Conservation (phyloP, 64 coral and sea anemone species). For the Stichodactyla mertensii region DNA sequence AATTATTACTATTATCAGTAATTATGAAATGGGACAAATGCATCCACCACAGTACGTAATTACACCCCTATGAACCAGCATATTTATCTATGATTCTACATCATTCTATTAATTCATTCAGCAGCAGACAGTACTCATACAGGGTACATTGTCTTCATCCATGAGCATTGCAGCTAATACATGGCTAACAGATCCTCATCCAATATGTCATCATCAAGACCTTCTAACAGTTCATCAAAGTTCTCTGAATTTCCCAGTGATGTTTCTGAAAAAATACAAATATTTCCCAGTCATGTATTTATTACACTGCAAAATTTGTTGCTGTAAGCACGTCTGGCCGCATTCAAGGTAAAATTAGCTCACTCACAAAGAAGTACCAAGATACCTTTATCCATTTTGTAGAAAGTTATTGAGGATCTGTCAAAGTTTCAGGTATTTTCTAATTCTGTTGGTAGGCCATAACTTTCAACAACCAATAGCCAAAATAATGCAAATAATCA, state of each 20-base stretch:
- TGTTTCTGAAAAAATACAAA: slow-evolving; percentile 1
- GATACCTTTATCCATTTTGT: too few relatives aligned
- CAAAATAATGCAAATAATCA: too few relatives aligned
- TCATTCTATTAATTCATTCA: background rate
- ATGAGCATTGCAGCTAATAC: background rate
- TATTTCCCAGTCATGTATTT: too few relatives aligned
- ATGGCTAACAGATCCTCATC: slow-evolving; percentile 48
- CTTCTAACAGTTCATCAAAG: slow-evolving; percentile 73
- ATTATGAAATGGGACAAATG: background rate
- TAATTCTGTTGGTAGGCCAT: too few relatives aligned
- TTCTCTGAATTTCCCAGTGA: slow-evolving; percentile 24
- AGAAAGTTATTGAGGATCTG: too few relatives aligned
- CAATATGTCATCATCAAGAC: slow-evolving; percentile 64
- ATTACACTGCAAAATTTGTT: too few relatives aligned
- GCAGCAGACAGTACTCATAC: slow-evolving; percentile 27
- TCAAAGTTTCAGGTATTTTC: too few relatives aligned
- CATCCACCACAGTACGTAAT: background rate
- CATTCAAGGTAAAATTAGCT: too few relatives aligned
- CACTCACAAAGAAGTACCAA: too few relatives aligned
- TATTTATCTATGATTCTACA: background rate
- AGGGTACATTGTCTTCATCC: background rate
- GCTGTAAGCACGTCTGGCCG: too few relatives aligned
- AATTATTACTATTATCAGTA: background rate
- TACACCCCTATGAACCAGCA: background rate
- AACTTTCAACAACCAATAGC: too few relatives aligned